phyloP scores from a whole-genome alignment of 2,797 vertebrate species.

The Alosa sapidissima region DNA sequence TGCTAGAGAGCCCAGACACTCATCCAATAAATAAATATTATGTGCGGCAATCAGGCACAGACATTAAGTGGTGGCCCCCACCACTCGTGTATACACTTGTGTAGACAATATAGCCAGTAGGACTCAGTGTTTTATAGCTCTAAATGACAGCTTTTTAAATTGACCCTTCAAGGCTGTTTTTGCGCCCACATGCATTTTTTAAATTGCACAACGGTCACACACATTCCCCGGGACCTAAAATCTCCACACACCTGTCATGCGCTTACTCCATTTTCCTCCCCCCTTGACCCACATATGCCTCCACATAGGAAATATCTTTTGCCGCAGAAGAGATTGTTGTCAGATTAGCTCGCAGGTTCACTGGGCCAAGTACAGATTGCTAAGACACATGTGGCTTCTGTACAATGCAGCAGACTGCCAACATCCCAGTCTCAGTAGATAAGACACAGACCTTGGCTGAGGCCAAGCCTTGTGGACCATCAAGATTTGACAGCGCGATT shows the following conservation, averaged over 20 bases:
- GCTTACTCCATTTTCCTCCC: slow-evolving; percentile 4
- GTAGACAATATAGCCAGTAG: neutral
- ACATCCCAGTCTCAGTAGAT: slow-evolving; percentile 5
- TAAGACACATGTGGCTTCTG: slow-evolving; percentile 24
- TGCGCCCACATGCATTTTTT: slow-evolving; percentile 13
- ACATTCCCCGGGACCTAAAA: neutral
- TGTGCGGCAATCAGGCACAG: slow-evolving; percentile 24
- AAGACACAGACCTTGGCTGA: slow-evolving; percentile 2
- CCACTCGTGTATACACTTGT: neutral
- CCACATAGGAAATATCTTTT: slow-evolving; percentile 16
- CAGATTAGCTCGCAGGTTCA: slow-evolving; percentile 21
- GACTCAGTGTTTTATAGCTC: neutral
- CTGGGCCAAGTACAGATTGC: slow-evolving; percentile 20
- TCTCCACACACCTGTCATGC: slow-evolving; percentile 12
- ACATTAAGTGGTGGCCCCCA: neutral
- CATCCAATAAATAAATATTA: slow-evolving; percentile 29
- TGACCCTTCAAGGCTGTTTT: neutral
- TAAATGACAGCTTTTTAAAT: slow-evolving; percentile 13
- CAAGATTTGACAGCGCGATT: slow-evolving; percentile 12
- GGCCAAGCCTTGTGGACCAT: neutral
- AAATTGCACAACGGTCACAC: slow-evolving; percentile 14
- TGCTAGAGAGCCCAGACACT: slow-evolving; percentile 38
- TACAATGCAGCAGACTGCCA: slow-evolving; percentile 2
- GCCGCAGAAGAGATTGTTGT: slow-evolving; percentile 15
- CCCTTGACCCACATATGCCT: slow-evolving; percentile 15